Percentiles rank a stretch among this genome's conserved stretches.
Evolutionary conservation across 1,140 invertebrate genomes (phyloP).

Genomic region (Aphelenchoides fujianensis): DNA sequence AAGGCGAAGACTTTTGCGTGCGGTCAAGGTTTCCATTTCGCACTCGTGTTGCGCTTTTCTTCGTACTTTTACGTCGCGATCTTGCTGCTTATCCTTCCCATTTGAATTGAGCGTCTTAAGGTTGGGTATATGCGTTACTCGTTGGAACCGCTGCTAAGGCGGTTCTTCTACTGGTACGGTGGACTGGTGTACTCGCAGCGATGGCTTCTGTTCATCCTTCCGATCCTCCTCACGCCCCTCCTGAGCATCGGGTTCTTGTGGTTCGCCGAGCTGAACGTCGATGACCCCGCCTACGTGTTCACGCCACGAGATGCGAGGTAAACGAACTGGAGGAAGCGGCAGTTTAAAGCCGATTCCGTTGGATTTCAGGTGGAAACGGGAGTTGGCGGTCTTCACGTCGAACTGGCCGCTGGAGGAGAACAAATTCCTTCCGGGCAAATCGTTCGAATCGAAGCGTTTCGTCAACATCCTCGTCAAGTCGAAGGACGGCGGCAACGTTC

Average conservation of each 20-base stretch:
- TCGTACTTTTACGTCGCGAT: too few relatives aligned
- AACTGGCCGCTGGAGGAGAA: conserved; percentile 62
- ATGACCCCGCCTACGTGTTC: conserved; percentile 61
- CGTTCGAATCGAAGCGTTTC: conserved; percentile 61
- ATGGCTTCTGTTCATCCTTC: conserved; percentile 55
- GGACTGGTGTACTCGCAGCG: conserved; percentile 37
- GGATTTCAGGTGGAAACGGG: conserved; percentile 57
- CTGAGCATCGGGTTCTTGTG: conserved; percentile 55
- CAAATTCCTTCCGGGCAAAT: conserved; percentile 62
- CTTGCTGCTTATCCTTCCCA: too few relatives aligned
- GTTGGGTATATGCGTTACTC: conserved; percentile 34
- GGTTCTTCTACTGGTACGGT: conserved; percentile 53
- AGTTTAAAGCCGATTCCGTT: conserved; percentile 19
- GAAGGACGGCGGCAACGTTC: conserved; percentile 51
- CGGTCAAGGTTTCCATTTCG: too few relatives aligned
- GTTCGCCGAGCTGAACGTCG: conserved; percentile 53
- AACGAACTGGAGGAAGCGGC: background rate
- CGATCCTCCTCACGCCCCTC: conserved; percentile 49
- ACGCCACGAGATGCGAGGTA: conserved; percentile 58
- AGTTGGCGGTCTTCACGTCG: conserved; percentile 53
- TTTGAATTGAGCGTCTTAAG: too few relatives aligned
- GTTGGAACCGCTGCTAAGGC: conserved; percentile 43
- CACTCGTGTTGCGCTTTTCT: too few relatives aligned
- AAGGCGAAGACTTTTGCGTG: too few relatives aligned
- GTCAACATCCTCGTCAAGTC: conserved; percentile 57